Conservation (phyloP, 2,797 vertebrate species). For the Hyperoplus lanceolatus region DNA sequence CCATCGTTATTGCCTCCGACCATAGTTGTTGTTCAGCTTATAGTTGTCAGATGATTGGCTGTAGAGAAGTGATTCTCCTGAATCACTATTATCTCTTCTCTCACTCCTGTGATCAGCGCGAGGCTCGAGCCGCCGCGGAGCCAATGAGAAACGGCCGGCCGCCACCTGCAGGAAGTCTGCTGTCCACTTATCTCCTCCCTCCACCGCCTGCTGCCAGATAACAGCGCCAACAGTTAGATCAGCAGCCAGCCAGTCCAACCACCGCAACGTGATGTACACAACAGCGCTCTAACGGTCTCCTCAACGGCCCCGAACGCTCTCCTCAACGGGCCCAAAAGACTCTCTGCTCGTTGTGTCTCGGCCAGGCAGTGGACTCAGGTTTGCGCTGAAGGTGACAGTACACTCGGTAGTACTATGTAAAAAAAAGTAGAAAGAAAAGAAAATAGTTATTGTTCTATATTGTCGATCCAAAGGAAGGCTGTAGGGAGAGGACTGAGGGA, state of each 20-base stretch:
- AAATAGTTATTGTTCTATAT: slow-evolving; percentile 4
- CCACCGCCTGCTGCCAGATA: slow-evolving; percentile 82
- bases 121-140: slow-evolving; percentile 41
- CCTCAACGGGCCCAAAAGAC: background rate
- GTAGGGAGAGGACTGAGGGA: slow-evolving; percentile 12
- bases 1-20: background rate
- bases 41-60: slow-evolving; percentile 11
- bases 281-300: slow-evolving; percentile 44
- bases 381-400: background rate
- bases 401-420: slow-evolving; percentile 7
- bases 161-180: slow-evolving; percentile 91
- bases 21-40: background rate
- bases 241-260: slow-evolving; percentile 30
- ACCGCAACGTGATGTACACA: slow-evolving; percentile 57
- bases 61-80: slow-evolving; percentile 33
- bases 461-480: slow-evolving; percentile 50
- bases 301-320: background rate
- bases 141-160: slow-evolving; percentile 86
- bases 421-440: too few species aligned
- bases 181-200: slow-evolving; percentile 88
- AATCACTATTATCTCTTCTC: slow-evolving; percentile 30
- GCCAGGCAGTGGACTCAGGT: background rate
- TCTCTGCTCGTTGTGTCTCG: background rate
- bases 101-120: slow-evolving; percentile 36
- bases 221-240: slow-evolving; percentile 68